Conservation (phyloP, 2,797 vertebrate species). For the Catostomus latipinnis region DNA sequence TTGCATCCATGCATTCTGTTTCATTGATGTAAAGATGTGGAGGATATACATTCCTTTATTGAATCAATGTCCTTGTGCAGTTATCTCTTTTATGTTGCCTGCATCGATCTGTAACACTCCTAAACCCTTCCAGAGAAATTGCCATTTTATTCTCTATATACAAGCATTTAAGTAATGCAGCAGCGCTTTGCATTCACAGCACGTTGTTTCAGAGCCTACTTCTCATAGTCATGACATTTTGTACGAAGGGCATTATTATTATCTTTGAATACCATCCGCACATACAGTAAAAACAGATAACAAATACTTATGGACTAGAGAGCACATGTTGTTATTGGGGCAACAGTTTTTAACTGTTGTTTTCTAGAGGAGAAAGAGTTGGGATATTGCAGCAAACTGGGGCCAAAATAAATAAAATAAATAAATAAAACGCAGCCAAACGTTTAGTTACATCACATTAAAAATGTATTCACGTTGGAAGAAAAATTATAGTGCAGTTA, state of each 20-base stretch:
- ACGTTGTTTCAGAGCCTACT: neutral
- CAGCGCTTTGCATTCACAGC: neutral
- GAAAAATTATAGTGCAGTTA: no score
- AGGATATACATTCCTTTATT: constrained; percentile 43
- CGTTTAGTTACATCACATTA: no score
- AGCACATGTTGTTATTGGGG: neutral
- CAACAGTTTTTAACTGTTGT: neutral
- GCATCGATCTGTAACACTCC: constrained; percentile 7
- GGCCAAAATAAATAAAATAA: neutral
- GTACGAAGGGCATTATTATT: neutral
- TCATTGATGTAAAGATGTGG: constrained; percentile 56
- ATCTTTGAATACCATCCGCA: neutral
- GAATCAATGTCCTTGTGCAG: constrained; percentile 27
- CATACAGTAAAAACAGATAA: neutral
- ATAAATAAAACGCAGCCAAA: no score
- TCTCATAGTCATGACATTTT: neutral
- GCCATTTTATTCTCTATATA: neutral
- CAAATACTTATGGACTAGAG: neutral
- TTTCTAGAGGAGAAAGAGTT: neutral
- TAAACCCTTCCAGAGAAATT: constrained; percentile 21
- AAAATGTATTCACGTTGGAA: no score
- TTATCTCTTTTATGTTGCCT: constrained; percentile 10
- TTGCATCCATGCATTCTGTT: constrained; percentile 11
- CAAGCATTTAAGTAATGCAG: constrained; percentile 20
- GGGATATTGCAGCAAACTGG: neutral